A percentile compares a stretch with the other conserved stretches of the same genome.
Conservation (phyloP, 1,140 invertebrate genomes). For the Homarus americanus region DNA sequence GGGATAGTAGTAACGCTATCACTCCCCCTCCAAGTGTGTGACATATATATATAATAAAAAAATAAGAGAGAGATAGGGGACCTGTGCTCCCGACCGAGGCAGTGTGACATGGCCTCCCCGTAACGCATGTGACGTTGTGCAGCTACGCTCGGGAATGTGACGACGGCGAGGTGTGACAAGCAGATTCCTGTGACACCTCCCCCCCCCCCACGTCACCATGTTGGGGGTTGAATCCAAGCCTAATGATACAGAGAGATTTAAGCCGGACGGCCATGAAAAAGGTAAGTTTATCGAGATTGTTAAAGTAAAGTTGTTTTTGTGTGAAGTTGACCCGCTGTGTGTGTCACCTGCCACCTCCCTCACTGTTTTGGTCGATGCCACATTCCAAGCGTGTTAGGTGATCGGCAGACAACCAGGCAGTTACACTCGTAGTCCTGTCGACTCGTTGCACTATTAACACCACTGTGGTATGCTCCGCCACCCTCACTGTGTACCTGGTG, state of each 20-base stretch:
- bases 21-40: constrained; percentile 7
- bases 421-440: too few relatives aligned
- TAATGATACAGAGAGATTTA: constrained; percentile 66
- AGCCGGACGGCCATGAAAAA: constrained; percentile 66
- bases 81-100: not conserved
- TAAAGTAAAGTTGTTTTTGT: not conserved
- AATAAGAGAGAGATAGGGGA: not conserved
- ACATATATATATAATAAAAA: constrained; percentile 8
- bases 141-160: constrained; percentile 42
- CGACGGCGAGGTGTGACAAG: constrained; percentile 13
- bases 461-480: too few relatives aligned
- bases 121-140: not conserved
- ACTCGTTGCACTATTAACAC: too few relatives aligned
- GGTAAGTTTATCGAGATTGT: constrained; percentile 33
- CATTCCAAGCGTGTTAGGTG: constrained; percentile 2
- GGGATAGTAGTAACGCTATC: not conserved
- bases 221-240: constrained; percentile 66
- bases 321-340: not conserved
- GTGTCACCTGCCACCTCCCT: not conserved
- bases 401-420: too few relatives aligned
- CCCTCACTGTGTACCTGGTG: too few relatives aligned
- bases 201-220: constrained; percentile 34
- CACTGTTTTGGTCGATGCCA: not conserved
- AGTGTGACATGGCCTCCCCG: constrained; percentile 10
- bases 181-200: not conserved